Percentiles rank a stretch among this genome's conserved stretches.
Conservation (phyloP, 2,797 vertebrate genomes). For the Brachymystax lenok region DNA sequence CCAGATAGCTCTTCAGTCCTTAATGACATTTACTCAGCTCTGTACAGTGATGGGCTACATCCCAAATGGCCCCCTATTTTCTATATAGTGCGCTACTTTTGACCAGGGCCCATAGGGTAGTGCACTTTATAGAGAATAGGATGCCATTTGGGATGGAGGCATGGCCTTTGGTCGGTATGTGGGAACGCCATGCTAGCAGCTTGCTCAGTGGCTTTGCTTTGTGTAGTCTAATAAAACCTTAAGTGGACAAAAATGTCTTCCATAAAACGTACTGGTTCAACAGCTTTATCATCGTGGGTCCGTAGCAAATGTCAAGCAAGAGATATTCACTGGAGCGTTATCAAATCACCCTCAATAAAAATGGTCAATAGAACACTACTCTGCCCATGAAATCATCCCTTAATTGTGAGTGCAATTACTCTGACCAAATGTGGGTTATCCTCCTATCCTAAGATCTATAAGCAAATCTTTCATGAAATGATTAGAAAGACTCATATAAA, state of each 20-base stretch:
- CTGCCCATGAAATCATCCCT: constrained; percentile 65
- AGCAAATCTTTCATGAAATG: constrained; percentile 45
- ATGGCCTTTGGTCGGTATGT: neutral
- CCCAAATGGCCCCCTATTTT: neutral
- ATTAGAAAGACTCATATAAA: constrained; percentile 5
- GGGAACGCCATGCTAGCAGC: constrained; percentile 19
- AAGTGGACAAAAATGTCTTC: constrained; percentile 75
- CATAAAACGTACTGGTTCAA: constrained; percentile 73
- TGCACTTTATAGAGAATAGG: neutral
- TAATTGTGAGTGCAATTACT: constrained; percentile 63
- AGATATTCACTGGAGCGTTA: constrained; percentile 60
- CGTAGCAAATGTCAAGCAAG: constrained; percentile 67
- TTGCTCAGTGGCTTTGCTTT: constrained; percentile 52
- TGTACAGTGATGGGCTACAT: neutral
- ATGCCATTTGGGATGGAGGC: neutral
- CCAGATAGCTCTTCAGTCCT: constrained; percentile 57
- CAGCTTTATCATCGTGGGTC: constrained; percentile 69
- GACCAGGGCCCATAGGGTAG: neutral
- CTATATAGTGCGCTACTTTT: neutral
- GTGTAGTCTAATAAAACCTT: constrained; percentile 73
- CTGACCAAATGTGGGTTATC: constrained; percentile 60
- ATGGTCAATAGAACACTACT: constrained; percentile 72
- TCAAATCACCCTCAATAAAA: constrained; percentile 63
- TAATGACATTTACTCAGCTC: constrained; percentile 56
- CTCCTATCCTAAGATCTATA: constrained; percentile 21